Evolutionary conservation across 2,113 vertebrate species (phyloP).

Genomic region (Xenopus borealis): DNA sequence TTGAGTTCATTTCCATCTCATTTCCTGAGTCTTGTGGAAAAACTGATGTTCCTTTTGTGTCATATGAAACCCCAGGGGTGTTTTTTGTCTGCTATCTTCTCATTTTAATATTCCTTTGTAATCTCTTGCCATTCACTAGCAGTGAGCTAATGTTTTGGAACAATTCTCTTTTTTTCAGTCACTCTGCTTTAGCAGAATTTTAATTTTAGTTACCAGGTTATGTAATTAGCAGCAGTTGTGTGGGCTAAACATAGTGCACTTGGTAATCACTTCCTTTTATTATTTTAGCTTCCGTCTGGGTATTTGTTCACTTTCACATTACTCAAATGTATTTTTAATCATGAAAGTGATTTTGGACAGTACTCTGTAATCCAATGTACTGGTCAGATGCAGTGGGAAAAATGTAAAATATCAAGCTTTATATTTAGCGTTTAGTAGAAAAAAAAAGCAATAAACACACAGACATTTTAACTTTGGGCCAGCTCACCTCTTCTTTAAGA

Average conservation of each 20-base stretch:
- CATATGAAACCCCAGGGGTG: constrained; percentile 30
- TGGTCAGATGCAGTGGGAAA: too few relatives aligned
- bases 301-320: neutral
- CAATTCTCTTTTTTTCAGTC: neutral
- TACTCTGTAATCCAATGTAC: too few relatives aligned
- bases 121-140: constrained; percentile 36
- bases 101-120: constrained; percentile 44
- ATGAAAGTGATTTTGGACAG: too few relatives aligned
- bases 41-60: constrained; percentile 45
- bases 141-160: constrained; percentile 41
- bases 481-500: too few relatives aligned
- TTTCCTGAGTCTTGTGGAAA: constrained; percentile 46
- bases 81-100: constrained; percentile 30
- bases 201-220: constrained; percentile 10
- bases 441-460: too few relatives aligned
- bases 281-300: neutral
- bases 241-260: constrained; percentile 3
- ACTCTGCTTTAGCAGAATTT: neutral
- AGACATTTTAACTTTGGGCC: too few relatives aligned
- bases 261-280: neutral
- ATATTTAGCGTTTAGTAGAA: too few relatives aligned
- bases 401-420: too few relatives aligned
- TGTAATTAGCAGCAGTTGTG: constrained; percentile 14
- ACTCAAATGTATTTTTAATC: neutral
- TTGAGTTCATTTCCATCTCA: constrained; percentile 25